phyloP scores from a whole-genome alignment of 2,797 vertebrate genomes.

The Sebastes taczanowskii region DNA sequence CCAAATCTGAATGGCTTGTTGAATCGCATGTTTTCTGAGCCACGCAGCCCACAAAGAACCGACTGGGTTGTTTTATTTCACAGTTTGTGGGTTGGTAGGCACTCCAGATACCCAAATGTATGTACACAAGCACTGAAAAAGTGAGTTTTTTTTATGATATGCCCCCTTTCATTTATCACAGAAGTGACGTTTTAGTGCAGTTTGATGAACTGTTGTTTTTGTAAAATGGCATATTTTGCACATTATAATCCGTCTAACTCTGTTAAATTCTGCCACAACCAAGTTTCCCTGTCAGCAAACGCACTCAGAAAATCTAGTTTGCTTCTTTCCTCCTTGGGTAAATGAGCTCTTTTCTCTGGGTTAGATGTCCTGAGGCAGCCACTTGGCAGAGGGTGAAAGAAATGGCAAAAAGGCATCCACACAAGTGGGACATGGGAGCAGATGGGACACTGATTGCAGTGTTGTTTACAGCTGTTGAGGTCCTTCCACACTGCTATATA shows the following conservation, averaged over 20 bases:
- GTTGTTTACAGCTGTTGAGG: conserved; percentile 87
- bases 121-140: background rate
- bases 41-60: background rate
- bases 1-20: background rate
- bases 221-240: background rate
- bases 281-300: conserved; percentile 62
- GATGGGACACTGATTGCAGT: conserved; percentile 86
- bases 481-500: conserved; percentile 77
- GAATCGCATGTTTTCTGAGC: background rate
- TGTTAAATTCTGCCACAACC: conserved; percentile 38
- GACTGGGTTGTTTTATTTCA: background rate
- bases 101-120: background rate
- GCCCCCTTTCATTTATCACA: background rate
- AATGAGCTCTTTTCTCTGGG: conserved; percentile 87
- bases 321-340: conserved; percentile 81
- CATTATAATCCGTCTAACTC: conserved; percentile 16
- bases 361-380: conserved; percentile 86
- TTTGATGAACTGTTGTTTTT: conserved; percentile 1
- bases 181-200: background rate
- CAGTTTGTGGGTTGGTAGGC: background rate
- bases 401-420: conserved; percentile 84
- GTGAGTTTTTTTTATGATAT: background rate
- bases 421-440: conserved; percentile 87
- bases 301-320: conserved; percentile 78
- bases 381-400: conserved; percentile 86